Percentiles rank a stretch among this genome's conserved stretches.
Conservation (phyloP, 2,888 invertebrate species). For the Nycteola revayana region DNA sequence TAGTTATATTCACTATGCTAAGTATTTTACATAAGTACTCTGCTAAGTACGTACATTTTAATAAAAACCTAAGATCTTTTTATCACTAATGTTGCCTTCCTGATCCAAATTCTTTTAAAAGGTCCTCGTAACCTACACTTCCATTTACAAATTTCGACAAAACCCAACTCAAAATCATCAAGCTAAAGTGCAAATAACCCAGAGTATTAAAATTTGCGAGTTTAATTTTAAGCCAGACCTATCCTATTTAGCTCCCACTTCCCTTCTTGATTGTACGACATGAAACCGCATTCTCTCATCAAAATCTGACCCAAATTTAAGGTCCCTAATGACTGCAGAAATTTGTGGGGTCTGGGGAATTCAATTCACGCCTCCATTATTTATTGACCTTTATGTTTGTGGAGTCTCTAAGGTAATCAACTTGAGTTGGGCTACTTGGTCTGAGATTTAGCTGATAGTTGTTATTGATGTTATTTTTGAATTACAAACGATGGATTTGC, state of each 20-base stretch:
- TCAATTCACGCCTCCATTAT: constrained; percentile 34
- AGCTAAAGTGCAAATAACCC: too few relatives aligned
- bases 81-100: too few relatives aligned
- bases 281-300: constrained; percentile 30
- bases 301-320: constrained; percentile 45
- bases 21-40: too few relatives aligned
- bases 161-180: too few relatives aligned
- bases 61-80: too few relatives aligned
- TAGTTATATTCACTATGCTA: too few relatives aligned
- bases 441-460: background rate
- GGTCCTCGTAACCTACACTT: too few relatives aligned
- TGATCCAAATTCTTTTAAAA: too few relatives aligned
- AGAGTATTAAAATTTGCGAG: background rate
- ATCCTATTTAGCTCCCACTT: constrained; percentile 22
- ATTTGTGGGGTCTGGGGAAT: constrained; percentile 20
- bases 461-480: too few relatives aligned
- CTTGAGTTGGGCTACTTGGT: constrained; percentile 6
- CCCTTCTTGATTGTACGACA: constrained; percentile 22
- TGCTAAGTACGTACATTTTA: too few relatives aligned
- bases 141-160: too few relatives aligned
- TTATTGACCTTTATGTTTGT: constrained; percentile 26
- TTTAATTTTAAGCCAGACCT: constrained; percentile 24
- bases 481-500: too few relatives aligned
- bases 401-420: constrained; percentile 26
- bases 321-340: constrained; percentile 41